Percentiles rank a stretch among this genome's conserved stretches.
Conservation (phyloP, 2,888 invertebrate species). For the Sericinus montela region DNA sequence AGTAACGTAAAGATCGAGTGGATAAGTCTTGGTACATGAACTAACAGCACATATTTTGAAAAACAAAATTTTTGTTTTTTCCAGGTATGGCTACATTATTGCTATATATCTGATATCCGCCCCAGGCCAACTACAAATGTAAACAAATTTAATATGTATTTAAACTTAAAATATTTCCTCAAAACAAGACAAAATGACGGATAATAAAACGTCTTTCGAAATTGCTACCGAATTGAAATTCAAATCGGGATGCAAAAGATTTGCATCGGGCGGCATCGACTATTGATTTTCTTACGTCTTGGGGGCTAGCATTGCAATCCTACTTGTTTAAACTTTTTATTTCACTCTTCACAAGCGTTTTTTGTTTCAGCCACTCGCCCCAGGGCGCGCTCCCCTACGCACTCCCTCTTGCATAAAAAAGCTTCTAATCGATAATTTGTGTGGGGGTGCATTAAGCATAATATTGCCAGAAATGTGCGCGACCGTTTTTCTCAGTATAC, state of each 20-base stretch:
- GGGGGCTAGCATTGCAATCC: slow-evolving; percentile 67
- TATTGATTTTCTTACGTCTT: slow-evolving; percentile 76
- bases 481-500: slow-evolving; percentile 74
- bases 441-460: slow-evolving; percentile 79
- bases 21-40: no score
- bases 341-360: slow-evolving; percentile 77
- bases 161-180: no score
- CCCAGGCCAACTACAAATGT: no score
- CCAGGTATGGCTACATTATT: no score
- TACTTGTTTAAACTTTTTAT: slow-evolving; percentile 79
- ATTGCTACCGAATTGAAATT: slow-evolving; percentile 66
- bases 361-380: slow-evolving; percentile 78
- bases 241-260: slow-evolving; percentile 70
- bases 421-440: slow-evolving; percentile 80
- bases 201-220: slow-evolving; percentile 55
- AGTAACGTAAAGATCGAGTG: no score
- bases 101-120: no score
- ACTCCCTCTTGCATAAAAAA: slow-evolving; percentile 79
- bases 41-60: no score
- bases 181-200: slow-evolving; percentile 38
- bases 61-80: no score
- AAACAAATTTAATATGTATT: no score
- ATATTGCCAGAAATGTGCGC: slow-evolving; percentile 66
- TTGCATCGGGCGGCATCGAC: slow-evolving; percentile 72
- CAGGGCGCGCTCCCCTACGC: slow-evolving; percentile 64